Conservation (phyloP, 2,113 vertebrate genomes). For the Channa argus region DNA sequence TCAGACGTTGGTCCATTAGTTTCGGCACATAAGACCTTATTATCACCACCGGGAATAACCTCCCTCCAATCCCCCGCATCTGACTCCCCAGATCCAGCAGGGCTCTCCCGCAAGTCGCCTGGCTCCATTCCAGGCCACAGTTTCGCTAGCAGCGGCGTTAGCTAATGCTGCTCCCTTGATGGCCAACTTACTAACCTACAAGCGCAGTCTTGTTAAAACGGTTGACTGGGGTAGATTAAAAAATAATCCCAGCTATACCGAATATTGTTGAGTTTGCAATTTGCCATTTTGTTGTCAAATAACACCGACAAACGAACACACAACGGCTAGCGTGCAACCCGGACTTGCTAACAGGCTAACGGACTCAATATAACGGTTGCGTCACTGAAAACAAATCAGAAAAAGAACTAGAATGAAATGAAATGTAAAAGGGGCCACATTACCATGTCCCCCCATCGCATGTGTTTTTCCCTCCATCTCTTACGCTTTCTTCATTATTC, state of each 20-base stretch:
- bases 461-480: conserved; percentile 19
- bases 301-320: conserved; percentile 14
- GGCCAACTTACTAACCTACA: not conserved
- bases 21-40: conserved; percentile 58
- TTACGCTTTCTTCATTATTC: conserved; percentile 18
- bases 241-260: not conserved
- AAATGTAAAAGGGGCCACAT: not conserved
- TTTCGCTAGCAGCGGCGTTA: conserved; percentile 21
- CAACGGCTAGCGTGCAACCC: conserved; percentile 32
- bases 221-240: not conserved
- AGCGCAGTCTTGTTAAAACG: not conserved
- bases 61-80: conserved; percentile 81
- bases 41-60: conserved; percentile 66
- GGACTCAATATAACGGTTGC: not conserved
- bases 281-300: conserved; percentile 40
- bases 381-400: conserved; percentile 4
- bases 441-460: conserved; percentile 3
- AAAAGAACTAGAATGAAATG: not conserved
- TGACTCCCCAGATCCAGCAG: conserved; percentile 83
- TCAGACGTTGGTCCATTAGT: conserved; percentile 29
- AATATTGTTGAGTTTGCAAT: not conserved
- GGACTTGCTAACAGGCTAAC: conserved; percentile 43
- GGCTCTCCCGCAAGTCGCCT: conserved; percentile 78
- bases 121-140: conserved; percentile 76
- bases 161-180: not conserved